Evolutionary conservation across 2,888 invertebrate genomes (phyloP).

Genomic region (Zaprionus obscuricornis): DNA sequence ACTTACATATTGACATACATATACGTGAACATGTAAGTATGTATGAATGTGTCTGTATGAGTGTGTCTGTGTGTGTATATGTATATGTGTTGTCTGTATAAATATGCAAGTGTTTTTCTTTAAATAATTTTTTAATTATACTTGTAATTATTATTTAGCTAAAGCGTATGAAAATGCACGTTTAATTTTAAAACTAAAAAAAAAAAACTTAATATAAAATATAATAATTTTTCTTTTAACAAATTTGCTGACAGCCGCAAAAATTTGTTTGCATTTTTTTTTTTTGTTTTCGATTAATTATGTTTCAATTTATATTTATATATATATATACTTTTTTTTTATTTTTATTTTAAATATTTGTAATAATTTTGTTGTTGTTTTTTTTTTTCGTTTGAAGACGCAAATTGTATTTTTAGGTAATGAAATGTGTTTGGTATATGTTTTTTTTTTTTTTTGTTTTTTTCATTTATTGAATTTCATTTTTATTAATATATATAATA

Average conservation of each 20-base stretch:
- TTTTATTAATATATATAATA: not conserved
- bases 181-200: slow-evolving; percentile 47
- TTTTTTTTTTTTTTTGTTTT: slow-evolving; percentile 36
- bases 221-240: slow-evolving; percentile 44
- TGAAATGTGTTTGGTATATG: slow-evolving; percentile 71
- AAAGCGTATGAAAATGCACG: slow-evolving; percentile 80
- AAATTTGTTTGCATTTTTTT: slow-evolving; percentile 41
- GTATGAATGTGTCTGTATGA: slow-evolving; percentile 24
- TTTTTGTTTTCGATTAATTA: slow-evolving; percentile 33
- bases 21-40: slow-evolving; percentile 26
- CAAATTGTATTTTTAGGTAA: slow-evolving; percentile 58
- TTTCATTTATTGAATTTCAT: not conserved
- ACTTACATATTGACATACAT: slow-evolving; percentile 7
- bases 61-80: slow-evolving; percentile 25
- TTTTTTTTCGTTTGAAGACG: slow-evolving; percentile 54
- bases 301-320: slow-evolving; percentile 8
- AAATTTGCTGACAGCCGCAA: slow-evolving; percentile 53
- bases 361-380: slow-evolving; percentile 33
- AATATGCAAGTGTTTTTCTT: slow-evolving; percentile 41
- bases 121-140: slow-evolving; percentile 62
- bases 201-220: slow-evolving; percentile 37
- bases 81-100: too few species aligned
- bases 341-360: slow-evolving; percentile 30
- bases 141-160: slow-evolving; percentile 70
- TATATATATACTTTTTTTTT: too few species aligned